Conservation (phyloP, 2,797 vertebrate species). For the Pangasius krempfi region DNA sequence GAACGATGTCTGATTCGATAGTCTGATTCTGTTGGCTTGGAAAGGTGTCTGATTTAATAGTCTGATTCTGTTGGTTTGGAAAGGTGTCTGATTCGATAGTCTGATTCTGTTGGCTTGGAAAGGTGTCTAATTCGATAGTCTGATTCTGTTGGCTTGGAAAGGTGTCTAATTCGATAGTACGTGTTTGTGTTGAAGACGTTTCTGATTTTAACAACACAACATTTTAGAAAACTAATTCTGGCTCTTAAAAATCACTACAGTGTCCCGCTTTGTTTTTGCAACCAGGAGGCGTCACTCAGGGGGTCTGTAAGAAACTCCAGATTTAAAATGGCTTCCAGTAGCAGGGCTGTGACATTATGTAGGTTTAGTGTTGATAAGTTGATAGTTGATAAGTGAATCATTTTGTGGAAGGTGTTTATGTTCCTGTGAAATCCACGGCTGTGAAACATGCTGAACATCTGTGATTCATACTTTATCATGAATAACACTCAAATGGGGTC, state of each 20-base stretch:
- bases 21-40: no score
- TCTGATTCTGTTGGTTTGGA: no score
- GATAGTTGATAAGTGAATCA: background rate
- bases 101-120: no score
- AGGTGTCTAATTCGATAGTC: no score
- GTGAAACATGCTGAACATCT: background rate
- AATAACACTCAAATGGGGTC: conserved; percentile 22
- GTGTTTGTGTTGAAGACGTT: background rate
- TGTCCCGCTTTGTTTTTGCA: background rate
- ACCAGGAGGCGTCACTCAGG: background rate
- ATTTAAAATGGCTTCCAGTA: background rate
- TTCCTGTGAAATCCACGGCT: background rate
- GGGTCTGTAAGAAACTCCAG: background rate
- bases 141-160: no score
- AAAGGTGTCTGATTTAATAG: no score
- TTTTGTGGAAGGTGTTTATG: background rate
- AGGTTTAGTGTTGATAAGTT: background rate
- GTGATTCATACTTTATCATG: conserved; percentile 35
- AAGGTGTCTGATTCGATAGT: no score
- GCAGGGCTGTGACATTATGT: background rate
- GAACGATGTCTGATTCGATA: no score
- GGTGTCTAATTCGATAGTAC: no score
- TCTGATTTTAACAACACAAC: background rate
- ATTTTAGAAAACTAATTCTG: no score
- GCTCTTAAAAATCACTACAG: background rate